A percentile compares a stretch with the other conserved stretches of the same genome.
Conservation (phyloP, 1,140 invertebrate genomes). For the Oppia nitens region DNA sequence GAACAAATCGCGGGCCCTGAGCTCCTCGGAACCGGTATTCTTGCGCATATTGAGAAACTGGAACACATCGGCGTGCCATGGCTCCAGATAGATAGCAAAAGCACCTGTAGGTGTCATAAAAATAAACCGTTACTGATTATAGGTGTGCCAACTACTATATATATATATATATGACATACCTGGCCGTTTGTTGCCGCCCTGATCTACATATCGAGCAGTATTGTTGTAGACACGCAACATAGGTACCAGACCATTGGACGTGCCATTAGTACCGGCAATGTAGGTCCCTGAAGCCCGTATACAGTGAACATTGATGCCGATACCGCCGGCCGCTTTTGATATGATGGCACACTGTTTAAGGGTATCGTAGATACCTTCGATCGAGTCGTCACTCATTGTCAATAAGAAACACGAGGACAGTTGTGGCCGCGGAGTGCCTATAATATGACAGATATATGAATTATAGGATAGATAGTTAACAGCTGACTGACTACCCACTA, state of each 20-base stretch:
- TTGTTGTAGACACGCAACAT: constrained; percentile 94
- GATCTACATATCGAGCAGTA: constrained; percentile 89
- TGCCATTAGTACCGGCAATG: constrained; percentile 86
- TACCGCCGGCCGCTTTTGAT: constrained; percentile 91
- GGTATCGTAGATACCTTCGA: constrained; percentile 91
- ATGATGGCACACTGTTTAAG: constrained; percentile 87
- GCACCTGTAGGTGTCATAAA: constrained; percentile 49
- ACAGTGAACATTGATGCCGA: constrained; percentile 89
- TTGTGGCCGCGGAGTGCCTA: constrained; percentile 70
- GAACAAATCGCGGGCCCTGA: constrained; percentile 85
- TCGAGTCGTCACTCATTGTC: constrained; percentile 88
- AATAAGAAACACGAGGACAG: constrained; percentile 87
- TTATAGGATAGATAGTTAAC: too few relatives aligned
- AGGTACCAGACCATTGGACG: constrained; percentile 90
- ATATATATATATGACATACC: too few relatives aligned
- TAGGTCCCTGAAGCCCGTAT: constrained; percentile 78
- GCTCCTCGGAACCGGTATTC: constrained; percentile 84
- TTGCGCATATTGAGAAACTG: constrained; percentile 86
- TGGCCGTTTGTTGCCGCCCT: constrained; percentile 85
- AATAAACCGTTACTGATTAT: background rate
- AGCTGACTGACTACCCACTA: too few relatives aligned
- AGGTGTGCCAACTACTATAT: constrained; percentile 28
- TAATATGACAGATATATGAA: too few relatives aligned
- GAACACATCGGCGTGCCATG: constrained; percentile 96
- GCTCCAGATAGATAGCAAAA: constrained; percentile 93